Percentiles rank a stretch among this genome's conserved stretches.
phyloP scores from a whole-genome alignment of 2,113 vertebrate species.

The Calyptommatus sinebrachiatus region DNA sequence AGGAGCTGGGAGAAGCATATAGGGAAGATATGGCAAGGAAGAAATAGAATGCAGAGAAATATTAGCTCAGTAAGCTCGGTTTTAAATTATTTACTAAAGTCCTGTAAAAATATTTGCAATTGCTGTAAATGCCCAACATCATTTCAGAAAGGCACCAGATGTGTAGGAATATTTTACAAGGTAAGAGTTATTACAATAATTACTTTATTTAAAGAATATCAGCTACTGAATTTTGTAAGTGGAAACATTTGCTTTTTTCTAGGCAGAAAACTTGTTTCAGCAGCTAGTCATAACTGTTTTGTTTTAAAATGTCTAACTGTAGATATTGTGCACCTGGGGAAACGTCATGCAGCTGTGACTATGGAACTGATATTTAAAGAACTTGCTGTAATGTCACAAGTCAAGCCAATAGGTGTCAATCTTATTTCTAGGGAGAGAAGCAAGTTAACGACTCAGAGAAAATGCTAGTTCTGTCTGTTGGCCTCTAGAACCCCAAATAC shows the following conservation, averaged over 20 bases:
- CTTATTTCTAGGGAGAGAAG: conserved; percentile 56
- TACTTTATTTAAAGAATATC: fast-evolving
- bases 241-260: neutral
- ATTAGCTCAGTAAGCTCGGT: neutral
- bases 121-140: neutral
- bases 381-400: conserved; percentile 24
- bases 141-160: neutral
- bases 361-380: conserved; percentile 58
- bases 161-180: neutral
- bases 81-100: neutral
- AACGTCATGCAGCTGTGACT: conserved; percentile 21
- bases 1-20: no score
- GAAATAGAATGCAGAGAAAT: neutral
- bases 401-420: conserved; percentile 64
- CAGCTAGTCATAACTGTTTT: conserved; percentile 32
- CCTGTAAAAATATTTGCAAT: neutral
- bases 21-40: neutral
- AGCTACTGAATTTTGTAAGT: conserved; percentile 24
- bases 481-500: conserved; percentile 42
- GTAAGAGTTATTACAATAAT: neutral
- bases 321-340: conserved; percentile 33
- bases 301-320: conserved; percentile 27
- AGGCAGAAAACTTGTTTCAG: neutral
- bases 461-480: conserved; percentile 32
- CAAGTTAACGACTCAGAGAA: conserved; percentile 56